These are phyloP conservation scores for Limonius californicus DNA, from an alignment of 1,140 invertebrate species.

Conservation along the genomic window DNA sequence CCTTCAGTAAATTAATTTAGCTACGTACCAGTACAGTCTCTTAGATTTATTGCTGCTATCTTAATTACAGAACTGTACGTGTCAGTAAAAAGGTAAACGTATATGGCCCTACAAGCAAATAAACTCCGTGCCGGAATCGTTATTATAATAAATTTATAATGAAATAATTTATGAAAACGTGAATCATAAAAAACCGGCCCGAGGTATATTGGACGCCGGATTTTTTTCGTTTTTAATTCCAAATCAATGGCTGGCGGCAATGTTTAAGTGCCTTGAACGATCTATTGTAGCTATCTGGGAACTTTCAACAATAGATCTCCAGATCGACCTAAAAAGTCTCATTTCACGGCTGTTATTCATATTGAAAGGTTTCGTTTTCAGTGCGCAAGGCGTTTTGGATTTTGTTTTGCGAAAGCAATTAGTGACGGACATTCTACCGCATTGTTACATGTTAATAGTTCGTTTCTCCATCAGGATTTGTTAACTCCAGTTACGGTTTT, in stretches of 20 bases:
- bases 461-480: too few relatives aligned
- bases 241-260: not conserved
- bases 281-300: slow-evolving; percentile 1
- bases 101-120: not conserved
- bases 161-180: slow-evolving; percentile 1
- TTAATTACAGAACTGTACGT: slow-evolving; percentile 3
- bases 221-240: slow-evolving; percentile 5
- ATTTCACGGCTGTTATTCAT: slow-evolving; percentile 31
- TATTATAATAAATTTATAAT: not conserved
- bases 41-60: not conserved
- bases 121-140: not conserved
- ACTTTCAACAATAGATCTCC: slow-evolving; percentile 10
- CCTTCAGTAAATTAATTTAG: not conserved
- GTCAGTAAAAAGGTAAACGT: not conserved
- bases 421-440: not conserved
- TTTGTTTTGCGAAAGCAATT: slow-evolving; percentile 21
- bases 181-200: slow-evolving; percentile 7
- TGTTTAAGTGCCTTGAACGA: slow-evolving; percentile 5
- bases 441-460: not conserved
- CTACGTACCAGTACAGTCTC: not conserved
- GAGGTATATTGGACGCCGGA: not conserved
- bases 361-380: slow-evolving; percentile 22
- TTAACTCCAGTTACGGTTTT: too few relatives aligned
- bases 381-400: slow-evolving; percentile 13
- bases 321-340: slow-evolving; percentile 21